Base-by-base conservation (phyloP, 1,140 invertebrate species). In the Habropoda laboriosa region DNA sequence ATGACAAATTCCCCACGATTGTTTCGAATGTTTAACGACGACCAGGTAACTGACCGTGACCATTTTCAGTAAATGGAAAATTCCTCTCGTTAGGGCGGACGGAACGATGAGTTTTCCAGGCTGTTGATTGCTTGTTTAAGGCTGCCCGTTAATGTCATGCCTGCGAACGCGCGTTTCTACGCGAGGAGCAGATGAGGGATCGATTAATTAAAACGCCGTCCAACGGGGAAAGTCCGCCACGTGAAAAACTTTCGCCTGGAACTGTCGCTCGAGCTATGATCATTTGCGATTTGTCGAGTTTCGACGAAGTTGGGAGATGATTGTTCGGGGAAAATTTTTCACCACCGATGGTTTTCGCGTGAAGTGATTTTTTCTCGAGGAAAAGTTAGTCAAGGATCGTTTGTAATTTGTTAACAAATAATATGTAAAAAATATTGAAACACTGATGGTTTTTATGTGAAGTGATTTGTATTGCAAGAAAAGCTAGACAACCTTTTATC, bases 1-100 rank as follows among this genome's bases (percentile, higher is more conserved):
- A 49, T 73, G 32, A 49, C 71, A 61, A 61, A 73, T 49, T 73
- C 57, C 30, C 4, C 32, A 32, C 57, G 40, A 73, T 73, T 61
- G 42, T 73, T 61, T 47, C 32, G 30, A 49, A 38, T 7, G 42
- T 64, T 64, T 27, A 53, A 40, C 72, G 32, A 60, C 30, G 42
- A 35, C 42, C 55, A 3, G 40, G 21, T 38, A 58, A 60, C 55
- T 21, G 57, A 38, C 16, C 70, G 70, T 24, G 16, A 58, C 70
- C 16, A 13, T 35, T 53, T 35, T 27, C 24, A 18, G 27, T 24
- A 32, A 24, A 45, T 58, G 47, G 40, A 72, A 72, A 72, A 60
- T 60, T 72, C 70, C 30, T 13, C 53, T 72, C 30, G 70, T 60
- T 72, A 72, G 40, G 55, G 4, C 27, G 38, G n/a, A 13, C 27